A percentile compares a stretch with the other conserved stretches of the same genome.
These are phyloP conservation scores for Phymastichus coffea DNA, from an alignment of 1,140 invertebrate genomes.

Conservation along the genomic window DNA sequence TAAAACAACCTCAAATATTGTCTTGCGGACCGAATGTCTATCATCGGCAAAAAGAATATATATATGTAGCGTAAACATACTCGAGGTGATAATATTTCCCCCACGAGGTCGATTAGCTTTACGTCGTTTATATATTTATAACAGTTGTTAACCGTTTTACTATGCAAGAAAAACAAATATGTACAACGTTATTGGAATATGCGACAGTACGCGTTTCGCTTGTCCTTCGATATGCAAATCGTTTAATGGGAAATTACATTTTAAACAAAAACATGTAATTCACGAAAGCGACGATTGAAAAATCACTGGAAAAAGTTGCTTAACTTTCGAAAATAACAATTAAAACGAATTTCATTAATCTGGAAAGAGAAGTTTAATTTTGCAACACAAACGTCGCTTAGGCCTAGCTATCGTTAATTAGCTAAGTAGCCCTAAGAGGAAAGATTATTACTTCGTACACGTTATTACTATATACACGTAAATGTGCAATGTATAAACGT, in stretches of 20 bases:
- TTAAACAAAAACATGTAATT: too few species aligned
- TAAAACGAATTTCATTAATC: too few species aligned
- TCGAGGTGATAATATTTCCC: not conserved
- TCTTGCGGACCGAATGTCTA: not conserved
- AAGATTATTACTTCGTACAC: slow-evolving; percentile 3
- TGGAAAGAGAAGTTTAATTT: too few species aligned
- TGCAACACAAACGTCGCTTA: slow-evolving; percentile 11
- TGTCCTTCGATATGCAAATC: too few species aligned
- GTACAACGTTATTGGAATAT: not conserved
- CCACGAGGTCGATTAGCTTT: not conserved
- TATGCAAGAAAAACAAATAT: not conserved
- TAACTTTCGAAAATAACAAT: too few species aligned
- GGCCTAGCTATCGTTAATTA: not conserved
- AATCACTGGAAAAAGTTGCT: too few species aligned
- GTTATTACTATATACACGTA: slow-evolving; percentile 8
- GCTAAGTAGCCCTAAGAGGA: not conserved
- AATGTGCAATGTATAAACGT: slow-evolving; percentile 13
- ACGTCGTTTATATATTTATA: slow-evolving; percentile 44
- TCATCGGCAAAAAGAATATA: too few species aligned
- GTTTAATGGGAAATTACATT: too few species aligned
- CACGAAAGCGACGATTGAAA: too few species aligned
- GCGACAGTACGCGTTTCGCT: slow-evolving; percentile 5
- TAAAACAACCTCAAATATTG: too few species aligned
- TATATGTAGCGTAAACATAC: not conserved
- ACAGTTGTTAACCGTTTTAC: slow-evolving; percentile 39